These are phyloP conservation scores for Cryptosula pallasiana DNA, from an alignment of 2,888 invertebrate species.

Conservation along the genomic window DNA sequence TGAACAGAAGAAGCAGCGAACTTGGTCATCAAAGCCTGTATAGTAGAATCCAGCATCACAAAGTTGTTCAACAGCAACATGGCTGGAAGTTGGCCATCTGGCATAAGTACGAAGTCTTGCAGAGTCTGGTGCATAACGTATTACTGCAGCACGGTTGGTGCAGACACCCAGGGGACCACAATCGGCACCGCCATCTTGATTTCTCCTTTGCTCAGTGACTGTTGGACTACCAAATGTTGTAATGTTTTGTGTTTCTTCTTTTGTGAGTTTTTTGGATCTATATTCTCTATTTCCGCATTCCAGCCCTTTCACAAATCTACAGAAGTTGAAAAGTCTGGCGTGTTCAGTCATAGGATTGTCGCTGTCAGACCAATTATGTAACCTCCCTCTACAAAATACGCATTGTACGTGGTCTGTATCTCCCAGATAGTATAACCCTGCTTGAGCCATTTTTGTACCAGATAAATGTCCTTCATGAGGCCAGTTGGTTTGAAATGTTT, in stretches of 20 bases:
- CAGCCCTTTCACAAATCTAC: slow-evolving; percentile 63
- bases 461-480: neutral
- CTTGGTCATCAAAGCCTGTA: slow-evolving; percentile 70
- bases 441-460: neutral
- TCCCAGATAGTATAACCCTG: slow-evolving; percentile 34
- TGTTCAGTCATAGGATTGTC: slow-evolving; percentile 92
- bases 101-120: neutral
- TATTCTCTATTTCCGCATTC: slow-evolving; percentile 34
- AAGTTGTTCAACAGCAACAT: neutral
- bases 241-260: neutral
- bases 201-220: neutral
- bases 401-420: slow-evolving; percentile 83
- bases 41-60: slow-evolving; percentile 67
- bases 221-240: neutral
- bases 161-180: neutral
- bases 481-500: slow-evolving; percentile 7
- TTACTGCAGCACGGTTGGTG: slow-evolving; percentile 1
- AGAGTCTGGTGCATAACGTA: neutral
- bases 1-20: slow-evolving; percentile 84
- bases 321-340: slow-evolving; percentile 80
- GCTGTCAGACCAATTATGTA: slow-evolving; percentile 84
- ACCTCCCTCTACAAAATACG: slow-evolving; percentile 85
- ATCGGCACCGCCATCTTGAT: neutral
- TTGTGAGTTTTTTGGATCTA: neutral
- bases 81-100: slow-evolving; percentile 7